Evolutionary conservation across 2,113 vertebrate genomes (phyloP).

Genomic region (Nothobranchius furzeri): DNA sequence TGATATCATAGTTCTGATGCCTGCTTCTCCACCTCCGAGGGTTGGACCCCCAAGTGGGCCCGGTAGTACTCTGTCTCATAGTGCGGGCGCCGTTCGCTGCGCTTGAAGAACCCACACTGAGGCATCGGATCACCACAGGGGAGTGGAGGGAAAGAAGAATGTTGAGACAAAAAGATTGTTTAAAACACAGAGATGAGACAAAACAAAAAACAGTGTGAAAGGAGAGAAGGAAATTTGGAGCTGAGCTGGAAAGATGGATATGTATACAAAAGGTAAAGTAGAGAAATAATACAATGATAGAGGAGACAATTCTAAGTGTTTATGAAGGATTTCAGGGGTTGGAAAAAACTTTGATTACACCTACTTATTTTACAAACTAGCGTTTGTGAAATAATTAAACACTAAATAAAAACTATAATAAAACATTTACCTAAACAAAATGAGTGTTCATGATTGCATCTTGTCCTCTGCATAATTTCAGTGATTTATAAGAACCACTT

Average conservation of each 20-base stretch:
- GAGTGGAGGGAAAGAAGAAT: neutral
- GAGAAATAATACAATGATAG: constrained; percentile 1
- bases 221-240: constrained; percentile 29
- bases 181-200: constrained; percentile 19
- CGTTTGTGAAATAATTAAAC: no score
- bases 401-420: no score
- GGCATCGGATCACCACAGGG: constrained; percentile 25
- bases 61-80: constrained; percentile 87
- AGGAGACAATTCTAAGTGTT: no score
- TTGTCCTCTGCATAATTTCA: no score
- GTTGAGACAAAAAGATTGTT: constrained; percentile 33
- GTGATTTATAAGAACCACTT: no score
- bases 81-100: constrained; percentile 76
- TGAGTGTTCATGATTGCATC: no score
- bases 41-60: constrained; percentile 87
- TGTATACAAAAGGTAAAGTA: neutral
- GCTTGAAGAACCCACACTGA: constrained; percentile 92
- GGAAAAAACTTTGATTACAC: no score
- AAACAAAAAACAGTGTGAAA: constrained; percentile 37
- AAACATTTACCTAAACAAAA: no score
- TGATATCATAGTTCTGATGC: constrained; percentile 76
- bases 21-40: constrained; percentile 86
- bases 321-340: no score
- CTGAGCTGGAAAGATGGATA: neutral
- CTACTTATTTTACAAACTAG: no score